These are phyloP conservation scores for Eristalis pertinax DNA, from an alignment of 2,888 invertebrate genomes.

Conservation along the genomic window DNA sequence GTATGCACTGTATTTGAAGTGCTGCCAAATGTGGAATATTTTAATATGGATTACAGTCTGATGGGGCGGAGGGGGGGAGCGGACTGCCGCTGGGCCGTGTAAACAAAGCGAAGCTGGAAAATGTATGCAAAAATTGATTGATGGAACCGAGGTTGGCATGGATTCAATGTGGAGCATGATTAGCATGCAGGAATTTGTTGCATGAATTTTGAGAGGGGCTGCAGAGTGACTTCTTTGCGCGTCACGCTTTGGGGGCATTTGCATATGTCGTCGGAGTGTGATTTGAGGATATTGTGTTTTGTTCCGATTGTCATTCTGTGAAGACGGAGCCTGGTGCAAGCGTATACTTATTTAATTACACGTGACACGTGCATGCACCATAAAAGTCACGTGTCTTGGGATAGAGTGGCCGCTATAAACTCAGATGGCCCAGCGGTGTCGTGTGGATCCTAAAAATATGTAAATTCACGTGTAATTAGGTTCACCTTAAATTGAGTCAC, in stretches of 20 bases:
- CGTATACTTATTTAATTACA: no score
- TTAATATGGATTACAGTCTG: conserved; percentile 27
- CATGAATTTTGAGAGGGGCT: background rate
- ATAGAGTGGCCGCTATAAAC: no score
- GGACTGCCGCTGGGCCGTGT: background rate
- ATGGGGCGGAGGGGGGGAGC: background rate
- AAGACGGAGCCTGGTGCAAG: no score
- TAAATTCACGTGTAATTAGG: no score
- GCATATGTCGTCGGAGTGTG: background rate
- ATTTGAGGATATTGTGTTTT: background rate
- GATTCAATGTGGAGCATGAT: conserved; percentile 25
- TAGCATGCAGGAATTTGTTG: conserved; percentile 10
- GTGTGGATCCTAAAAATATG: no score
- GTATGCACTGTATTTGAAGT: conserved; percentile 22
- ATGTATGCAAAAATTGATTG: conserved; percentile 24
- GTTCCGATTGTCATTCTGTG: background rate
- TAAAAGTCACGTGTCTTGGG: no score
- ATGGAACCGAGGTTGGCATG: conserved; percentile 6
- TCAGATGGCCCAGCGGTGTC: no score
- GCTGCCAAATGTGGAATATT: conserved; percentile 24
- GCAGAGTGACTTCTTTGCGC: background rate
- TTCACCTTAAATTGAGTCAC: no score
- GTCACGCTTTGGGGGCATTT: background rate
- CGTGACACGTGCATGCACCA: no score
- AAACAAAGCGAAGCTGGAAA: background rate